phyloP scores from a whole-genome alignment of 2,797 vertebrate species.

The Enteromius argenteus region DNA sequence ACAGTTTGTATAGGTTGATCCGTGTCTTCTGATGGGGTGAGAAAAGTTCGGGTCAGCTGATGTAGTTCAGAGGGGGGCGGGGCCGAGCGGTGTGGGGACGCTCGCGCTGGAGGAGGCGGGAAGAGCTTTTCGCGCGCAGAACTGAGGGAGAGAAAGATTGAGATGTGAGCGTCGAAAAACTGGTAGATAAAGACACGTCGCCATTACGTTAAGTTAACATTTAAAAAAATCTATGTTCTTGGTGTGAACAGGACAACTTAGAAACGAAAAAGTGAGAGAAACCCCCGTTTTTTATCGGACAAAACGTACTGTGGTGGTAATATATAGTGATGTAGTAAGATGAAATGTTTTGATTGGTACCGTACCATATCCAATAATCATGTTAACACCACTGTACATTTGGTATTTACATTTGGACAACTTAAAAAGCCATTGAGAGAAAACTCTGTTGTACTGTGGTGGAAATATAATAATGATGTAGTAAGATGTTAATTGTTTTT shows the following conservation, averaged over 20 bases:
- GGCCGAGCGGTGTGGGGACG: constrained; percentile 9
- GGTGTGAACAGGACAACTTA: neutral
- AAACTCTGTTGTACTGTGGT: too few species aligned
- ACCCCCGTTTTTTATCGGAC: fast-evolving
- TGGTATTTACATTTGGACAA: too few species aligned
- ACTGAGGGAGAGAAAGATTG: neutral
- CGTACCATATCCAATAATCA: neutral
- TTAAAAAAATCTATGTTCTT: neutral
- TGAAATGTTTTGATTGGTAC: neutral
- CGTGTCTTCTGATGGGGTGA: constrained; percentile 19
- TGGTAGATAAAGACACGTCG: neutral
- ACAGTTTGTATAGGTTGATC: neutral
- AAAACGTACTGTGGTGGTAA: neutral
- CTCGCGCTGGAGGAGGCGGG: constrained; percentile 4
- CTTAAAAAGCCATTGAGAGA: too few species aligned
- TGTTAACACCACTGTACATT: too few species aligned
- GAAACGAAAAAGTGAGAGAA: neutral
- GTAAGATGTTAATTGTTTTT: too few species aligned
- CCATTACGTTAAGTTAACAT: neutral
- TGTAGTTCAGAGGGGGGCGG: constrained; percentile 25
- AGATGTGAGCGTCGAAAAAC: neutral
- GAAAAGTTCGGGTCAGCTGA: constrained; percentile 17
- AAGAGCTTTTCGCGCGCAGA: neutral
- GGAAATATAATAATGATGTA: too few species aligned
- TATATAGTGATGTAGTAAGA: neutral